Evolutionary conservation across 2,888 invertebrate species (phyloP).

Genomic region (Oligia latruncula): DNA sequence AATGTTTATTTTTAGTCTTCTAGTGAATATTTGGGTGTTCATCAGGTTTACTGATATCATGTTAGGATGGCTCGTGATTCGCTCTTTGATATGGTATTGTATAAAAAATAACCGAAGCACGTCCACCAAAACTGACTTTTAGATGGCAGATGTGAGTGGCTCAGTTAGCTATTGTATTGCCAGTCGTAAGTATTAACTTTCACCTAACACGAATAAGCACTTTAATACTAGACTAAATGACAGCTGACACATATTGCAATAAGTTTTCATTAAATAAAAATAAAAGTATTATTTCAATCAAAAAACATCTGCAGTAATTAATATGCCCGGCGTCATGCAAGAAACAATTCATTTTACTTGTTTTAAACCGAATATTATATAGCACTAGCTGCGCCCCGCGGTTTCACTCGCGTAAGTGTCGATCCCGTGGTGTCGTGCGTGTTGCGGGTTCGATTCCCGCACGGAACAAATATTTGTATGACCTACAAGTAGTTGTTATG

Average conservation of each 20-base stretch:
- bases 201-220: slow-evolving; percentile 38
- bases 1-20: background rate
- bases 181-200: slow-evolving; percentile 2
- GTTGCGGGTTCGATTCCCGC: too few species aligned
- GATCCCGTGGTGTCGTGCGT: too few species aligned
- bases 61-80: background rate
- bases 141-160: slow-evolving; percentile 4
- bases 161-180: slow-evolving; percentile 28
- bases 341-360: background rate
- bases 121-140: slow-evolving; percentile 17
- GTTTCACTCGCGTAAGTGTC: too few species aligned
- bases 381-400: too few species aligned
- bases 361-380: background rate
- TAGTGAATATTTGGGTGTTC: background rate
- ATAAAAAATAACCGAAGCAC: slow-evolving; percentile 28
- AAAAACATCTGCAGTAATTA: background rate
- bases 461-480: too few species aligned
- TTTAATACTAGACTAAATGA: slow-evolving; percentile 7
- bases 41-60: background rate
- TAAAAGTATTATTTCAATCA: background rate
- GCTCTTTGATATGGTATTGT: background rate
- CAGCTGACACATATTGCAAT: background rate
- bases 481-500: too few species aligned
- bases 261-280: background rate
- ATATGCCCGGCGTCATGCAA: background rate